phyloP scores from a whole-genome alignment of 2,888 invertebrate species.

The Aproaerema taeniolella region DNA sequence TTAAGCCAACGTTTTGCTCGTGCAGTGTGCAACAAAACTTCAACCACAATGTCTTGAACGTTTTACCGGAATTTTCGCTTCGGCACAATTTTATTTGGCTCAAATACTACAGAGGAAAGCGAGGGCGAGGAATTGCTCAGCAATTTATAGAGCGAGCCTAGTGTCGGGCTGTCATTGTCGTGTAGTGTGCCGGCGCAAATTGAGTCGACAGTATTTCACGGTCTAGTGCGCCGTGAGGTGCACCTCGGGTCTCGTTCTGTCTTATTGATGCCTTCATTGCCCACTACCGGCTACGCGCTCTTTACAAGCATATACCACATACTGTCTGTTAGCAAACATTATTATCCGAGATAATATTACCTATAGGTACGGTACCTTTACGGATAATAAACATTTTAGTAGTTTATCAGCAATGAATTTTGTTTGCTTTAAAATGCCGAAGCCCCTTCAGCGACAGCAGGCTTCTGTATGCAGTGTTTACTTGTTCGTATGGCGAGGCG shows the following conservation, averaged over 20 bases:
- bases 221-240: conserved; percentile 48
- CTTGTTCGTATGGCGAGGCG: too few relatives aligned
- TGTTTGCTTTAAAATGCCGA: too few relatives aligned
- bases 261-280: conserved; percentile 32
- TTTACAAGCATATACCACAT: too few relatives aligned
- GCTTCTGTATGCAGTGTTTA: conserved; percentile 1
- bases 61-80: conserved; percentile 20
- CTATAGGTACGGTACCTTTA: too few relatives aligned
- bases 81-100: conserved; percentile 41
- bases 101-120: conserved; percentile 34
- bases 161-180: conserved; percentile 39
- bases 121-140: conserved; percentile 45
- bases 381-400: too few relatives aligned
- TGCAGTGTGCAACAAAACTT: neutral
- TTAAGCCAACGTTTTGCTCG: neutral
- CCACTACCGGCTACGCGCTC: neutral
- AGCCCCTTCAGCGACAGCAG: too few relatives aligned
- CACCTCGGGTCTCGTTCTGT: conserved; percentile 42
- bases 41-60: conserved; percentile 1
- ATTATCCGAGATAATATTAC: too few relatives aligned
- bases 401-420: too few relatives aligned
- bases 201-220: conserved; percentile 64
- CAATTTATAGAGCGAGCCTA: conserved; percentile 51
- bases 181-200: conserved; percentile 55
- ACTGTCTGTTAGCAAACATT: too few relatives aligned